Evolutionary conservation across 2,888 invertebrate species (phyloP).

Genomic region (Melangyna quadrimaculata): DNA sequence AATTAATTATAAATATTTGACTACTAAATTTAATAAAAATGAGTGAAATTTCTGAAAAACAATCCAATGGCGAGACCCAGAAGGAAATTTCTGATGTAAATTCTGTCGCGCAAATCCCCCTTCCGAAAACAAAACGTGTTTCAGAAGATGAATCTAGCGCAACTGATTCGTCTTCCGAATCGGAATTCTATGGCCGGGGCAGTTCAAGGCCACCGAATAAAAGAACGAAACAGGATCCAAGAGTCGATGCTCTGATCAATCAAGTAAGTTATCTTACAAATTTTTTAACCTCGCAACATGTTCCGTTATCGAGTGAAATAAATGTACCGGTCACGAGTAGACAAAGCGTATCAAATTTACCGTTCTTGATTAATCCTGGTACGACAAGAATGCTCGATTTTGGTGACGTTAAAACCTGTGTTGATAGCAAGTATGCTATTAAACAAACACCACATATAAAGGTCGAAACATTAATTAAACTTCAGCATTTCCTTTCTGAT

Average conservation of each 20-base stretch:
- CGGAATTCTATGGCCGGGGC: too few relatives aligned
- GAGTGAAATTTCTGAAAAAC: background rate
- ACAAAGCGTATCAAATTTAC: background rate
- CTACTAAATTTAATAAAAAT: background rate
- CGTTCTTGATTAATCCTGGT: too few relatives aligned
- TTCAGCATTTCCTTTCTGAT: slow-evolving; percentile 13
- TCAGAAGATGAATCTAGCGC: background rate
- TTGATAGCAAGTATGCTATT: too few relatives aligned
- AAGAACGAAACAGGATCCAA: too few relatives aligned
- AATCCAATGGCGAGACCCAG: background rate
- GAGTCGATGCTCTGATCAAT: too few relatives aligned
- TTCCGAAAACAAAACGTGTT: background rate
- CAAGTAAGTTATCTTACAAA: slow-evolving; percentile 12
- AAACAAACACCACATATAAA: too few relatives aligned
- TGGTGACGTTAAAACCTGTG: too few relatives aligned
- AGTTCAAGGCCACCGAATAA: too few relatives aligned
- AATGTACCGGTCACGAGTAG: background rate
- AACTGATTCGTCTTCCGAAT: background rate
- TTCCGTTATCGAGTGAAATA: background rate
- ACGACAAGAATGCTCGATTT: too few relatives aligned
- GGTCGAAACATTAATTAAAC: background rate
- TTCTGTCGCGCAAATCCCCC: background rate
- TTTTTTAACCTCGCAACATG: background rate
- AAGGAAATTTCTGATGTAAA: background rate
- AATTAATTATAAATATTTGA: too few relatives aligned